Percentiles rank a stretch among this genome's conserved stretches.
phyloP scores from a whole-genome alignment of 2,113 vertebrate genomes.

The Crotalus horridus region DNA sequence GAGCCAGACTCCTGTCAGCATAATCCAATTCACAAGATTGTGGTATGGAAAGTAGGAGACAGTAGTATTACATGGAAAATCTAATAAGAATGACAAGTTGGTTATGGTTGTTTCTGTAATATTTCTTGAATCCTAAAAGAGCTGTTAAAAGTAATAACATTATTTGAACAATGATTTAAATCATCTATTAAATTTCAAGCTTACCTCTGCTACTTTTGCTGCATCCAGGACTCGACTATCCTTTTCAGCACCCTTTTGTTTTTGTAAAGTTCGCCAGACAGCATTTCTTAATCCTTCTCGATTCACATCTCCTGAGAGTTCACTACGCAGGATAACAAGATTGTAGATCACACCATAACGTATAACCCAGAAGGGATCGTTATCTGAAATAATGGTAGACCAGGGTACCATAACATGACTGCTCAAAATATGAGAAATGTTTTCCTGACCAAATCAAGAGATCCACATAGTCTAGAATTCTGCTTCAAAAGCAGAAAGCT shows the following conservation, averaged over 20 bases:
- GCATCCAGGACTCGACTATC: slow-evolving; percentile 32
- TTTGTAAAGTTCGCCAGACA: slow-evolving; percentile 41
- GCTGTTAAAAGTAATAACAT: not conserved
- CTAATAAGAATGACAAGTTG: no score
- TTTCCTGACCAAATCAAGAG: not conserved
- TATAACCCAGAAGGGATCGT: slow-evolving; percentile 49
- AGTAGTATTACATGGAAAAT: no score
- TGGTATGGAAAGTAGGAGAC: not conserved
- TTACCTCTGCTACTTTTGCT: slow-evolving; percentile 46
- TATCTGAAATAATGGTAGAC: slow-evolving; percentile 50
- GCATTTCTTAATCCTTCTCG: slow-evolving; percentile 45
- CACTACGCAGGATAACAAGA: slow-evolving; percentile 53
- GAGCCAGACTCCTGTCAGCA: not conserved
- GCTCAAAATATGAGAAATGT: not conserved
- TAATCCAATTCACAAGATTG: not conserved
- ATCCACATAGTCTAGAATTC: not conserved
- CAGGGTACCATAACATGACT: slow-evolving; percentile 3
- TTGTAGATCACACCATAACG: slow-evolving; percentile 56
- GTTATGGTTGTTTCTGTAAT: not conserved
- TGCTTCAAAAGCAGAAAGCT: not conserved
- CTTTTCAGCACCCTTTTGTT: slow-evolving; percentile 34
- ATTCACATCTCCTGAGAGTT: slow-evolving; percentile 42
- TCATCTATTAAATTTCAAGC: accelerated
- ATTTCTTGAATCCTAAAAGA: not conserved
- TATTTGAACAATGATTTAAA: not conserved